Conservation (phyloP, 2,797 vertebrate species). For the Bradypodion ventrale region DNA sequence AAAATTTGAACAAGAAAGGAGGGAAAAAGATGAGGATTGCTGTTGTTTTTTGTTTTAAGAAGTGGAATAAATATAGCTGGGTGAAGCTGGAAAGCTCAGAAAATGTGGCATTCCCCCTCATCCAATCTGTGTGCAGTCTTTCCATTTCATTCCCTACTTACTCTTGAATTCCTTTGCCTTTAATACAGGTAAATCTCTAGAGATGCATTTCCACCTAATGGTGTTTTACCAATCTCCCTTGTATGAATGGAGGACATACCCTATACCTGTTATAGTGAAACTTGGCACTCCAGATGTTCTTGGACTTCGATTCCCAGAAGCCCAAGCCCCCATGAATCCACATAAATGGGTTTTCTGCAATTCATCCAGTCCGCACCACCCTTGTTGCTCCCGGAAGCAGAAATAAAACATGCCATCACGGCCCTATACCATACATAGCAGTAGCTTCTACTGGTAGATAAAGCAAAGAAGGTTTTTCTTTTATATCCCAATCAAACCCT, state of each 20-base stretch:
- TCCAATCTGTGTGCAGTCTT: neutral
- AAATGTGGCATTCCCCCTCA: neutral
- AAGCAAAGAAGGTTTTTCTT: rapidly evolving
- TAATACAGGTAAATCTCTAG: neutral
- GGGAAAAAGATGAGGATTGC: neutral
- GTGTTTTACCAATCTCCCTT: neutral
- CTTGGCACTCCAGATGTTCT: no score
- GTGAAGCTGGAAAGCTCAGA: neutral
- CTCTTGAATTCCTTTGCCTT: neutral
- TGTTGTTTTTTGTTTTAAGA: neutral
- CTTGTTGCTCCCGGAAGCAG: no score
- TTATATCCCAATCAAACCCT: no score
- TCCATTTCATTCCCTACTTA: neutral
- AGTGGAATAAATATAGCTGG: neutral
- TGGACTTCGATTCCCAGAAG: no score
- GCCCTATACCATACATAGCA: rapidly evolving
- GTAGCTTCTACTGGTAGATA: neutral
- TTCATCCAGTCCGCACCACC: no score
- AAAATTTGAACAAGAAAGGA: neutral
- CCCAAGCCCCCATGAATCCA: no score
- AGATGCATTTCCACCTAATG: neutral
- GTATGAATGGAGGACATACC: neutral
- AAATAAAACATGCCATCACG: no score
- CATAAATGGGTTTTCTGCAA: no score
- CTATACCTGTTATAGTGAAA: no score